Evolutionary conservation across 2,888 invertebrate genomes (phyloP).

Genomic region (Caenorhabditis sinica): DNA sequence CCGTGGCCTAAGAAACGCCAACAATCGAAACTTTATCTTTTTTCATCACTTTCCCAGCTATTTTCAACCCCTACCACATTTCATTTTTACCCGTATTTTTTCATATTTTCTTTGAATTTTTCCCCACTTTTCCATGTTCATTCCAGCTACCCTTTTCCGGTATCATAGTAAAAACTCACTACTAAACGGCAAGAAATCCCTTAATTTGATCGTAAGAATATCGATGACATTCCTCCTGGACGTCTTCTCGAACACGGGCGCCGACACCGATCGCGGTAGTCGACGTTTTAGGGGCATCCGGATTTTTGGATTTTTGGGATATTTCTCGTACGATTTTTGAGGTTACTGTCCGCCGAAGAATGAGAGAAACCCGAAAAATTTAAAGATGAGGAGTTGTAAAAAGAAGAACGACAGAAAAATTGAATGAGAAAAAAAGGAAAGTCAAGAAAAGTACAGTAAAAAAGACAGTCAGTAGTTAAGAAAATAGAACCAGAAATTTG

Average conservation of each 20-base stretch:
- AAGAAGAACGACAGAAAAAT: too few species aligned
- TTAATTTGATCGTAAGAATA: slow-evolving; percentile 58
- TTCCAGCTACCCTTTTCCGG: too few species aligned
- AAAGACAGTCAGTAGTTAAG: too few species aligned
- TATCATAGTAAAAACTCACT: slow-evolving; percentile 58
- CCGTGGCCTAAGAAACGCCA: too few species aligned
- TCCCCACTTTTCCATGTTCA: background rate
- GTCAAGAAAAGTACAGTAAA: too few species aligned
- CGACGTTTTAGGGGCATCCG: slow-evolving; percentile 64
- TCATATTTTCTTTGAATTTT: background rate
- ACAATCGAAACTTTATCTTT: background rate
- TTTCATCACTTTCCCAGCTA: background rate
- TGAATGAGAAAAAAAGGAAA: too few species aligned
- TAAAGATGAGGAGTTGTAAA: too few species aligned
- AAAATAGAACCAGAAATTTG: too few species aligned
- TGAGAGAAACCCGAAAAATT: slow-evolving; percentile 11
- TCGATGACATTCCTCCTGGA: slow-evolving; percentile 63
- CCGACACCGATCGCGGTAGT: slow-evolving; percentile 69
- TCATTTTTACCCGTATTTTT: background rate
- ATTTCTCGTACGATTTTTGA: background rate
- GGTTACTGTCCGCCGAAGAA: background rate
- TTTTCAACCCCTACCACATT: too few species aligned
- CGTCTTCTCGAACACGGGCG: slow-evolving; percentile 71
- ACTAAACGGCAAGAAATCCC: slow-evolving; percentile 63
- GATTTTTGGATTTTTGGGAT: background rate